phyloP scores from a whole-genome alignment of 2,888 invertebrate species.

The Polyommatus icarus region DNA sequence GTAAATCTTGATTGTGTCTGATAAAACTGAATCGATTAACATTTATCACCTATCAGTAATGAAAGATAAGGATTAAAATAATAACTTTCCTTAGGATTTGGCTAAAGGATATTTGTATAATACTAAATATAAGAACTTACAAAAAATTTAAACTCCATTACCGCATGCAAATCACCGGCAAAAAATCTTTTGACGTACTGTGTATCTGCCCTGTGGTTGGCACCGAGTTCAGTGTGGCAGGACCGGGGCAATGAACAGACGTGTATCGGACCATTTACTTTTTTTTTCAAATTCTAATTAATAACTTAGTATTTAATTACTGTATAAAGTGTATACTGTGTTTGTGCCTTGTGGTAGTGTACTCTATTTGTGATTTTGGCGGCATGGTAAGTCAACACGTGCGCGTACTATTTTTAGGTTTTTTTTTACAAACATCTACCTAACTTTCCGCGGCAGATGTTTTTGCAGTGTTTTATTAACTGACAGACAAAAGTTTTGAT shows the following conservation, averaged over 20 bases:
- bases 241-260: conserved; percentile 22
- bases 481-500: neutral
- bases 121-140: neutral
- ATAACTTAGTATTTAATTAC: neutral
- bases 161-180: neutral
- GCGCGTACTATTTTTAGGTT: conserved; percentile 1
- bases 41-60: neutral
- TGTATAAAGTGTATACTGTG: neutral
- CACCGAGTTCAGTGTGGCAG: conserved; percentile 9
- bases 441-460: conserved; percentile 16
- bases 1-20: too few relatives aligned
- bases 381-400: conserved; percentile 25
- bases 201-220: conserved; percentile 8
- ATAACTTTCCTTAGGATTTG: neutral
- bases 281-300: neutral
- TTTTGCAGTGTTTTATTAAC: neutral
- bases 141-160: neutral
- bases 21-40: neutral
- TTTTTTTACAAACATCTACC: neutral
- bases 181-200: neutral
- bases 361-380: conserved; percentile 9
- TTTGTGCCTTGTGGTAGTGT: neutral
- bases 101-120: neutral
- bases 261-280: neutral
- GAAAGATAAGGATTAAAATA: neutral